Evolutionary conservation across 1,140 invertebrate genomes (phyloP), one percentile per base, ranked within the genome.

Genomic region (Psix sp.): DNA sequence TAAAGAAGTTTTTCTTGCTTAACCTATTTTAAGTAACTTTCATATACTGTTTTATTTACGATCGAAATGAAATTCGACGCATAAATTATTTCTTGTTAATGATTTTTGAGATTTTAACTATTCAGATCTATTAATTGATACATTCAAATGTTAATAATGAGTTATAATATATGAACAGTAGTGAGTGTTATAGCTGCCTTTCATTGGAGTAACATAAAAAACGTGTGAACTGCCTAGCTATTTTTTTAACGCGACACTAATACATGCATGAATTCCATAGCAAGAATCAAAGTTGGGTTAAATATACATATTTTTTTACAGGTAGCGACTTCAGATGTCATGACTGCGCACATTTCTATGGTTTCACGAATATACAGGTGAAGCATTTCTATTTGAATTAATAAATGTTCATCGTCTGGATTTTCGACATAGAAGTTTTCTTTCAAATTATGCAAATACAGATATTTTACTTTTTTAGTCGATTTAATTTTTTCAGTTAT

Each of bases 381-480:
- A 51, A 45, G 57, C 46, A 49, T 62, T 51, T 17, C 45, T 49
- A 42, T 62, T 35, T 62, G 45, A 62, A 62, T 45, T 45, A 63
- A 52, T 52, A 63, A 51, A 52, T 24, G 59, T 29, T 45, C 9
- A 51, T 29, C 48, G 33, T 35, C 33, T 13, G 38, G 36, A 52
- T 63, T 63, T 63, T 63, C 17, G 51, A 45, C 39, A 46, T 35
- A 21, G 24, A 15, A 38, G 16, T 62, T 65, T 65, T 65, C 60
- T 45, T 52, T 63, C 10, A 54, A 46, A 54, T 54, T 65, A 65
- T 65, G 60, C 42, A 65, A 65, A 65, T 63, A 39, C 5, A 65
- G 48, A 54, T 54, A 45, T 29, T 11, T 13, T 21, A 5, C 15
- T 42, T 40, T 62, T 16, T 31, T 31, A 24, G 45, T 17, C 15